Evolutionary conservation across 2,797 vertebrate genomes (phyloP).

Genomic region (Pangasius mekongensis): DNA sequence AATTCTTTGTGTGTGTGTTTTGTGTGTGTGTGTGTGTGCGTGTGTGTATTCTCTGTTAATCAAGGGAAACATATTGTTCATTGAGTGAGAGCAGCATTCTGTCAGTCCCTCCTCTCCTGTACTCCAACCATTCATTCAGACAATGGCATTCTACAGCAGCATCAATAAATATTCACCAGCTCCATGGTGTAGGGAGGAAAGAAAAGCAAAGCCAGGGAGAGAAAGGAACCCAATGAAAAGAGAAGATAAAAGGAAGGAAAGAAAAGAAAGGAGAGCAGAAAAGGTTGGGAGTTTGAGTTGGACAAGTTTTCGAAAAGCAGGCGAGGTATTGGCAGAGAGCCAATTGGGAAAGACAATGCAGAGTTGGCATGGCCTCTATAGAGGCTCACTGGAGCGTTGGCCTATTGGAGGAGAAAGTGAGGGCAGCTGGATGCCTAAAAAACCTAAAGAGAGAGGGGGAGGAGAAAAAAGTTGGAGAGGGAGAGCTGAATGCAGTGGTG

Average conservation of each 20-base stretch:
- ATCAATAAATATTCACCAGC: slow-evolving; percentile 69
- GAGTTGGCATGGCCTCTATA: slow-evolving; percentile 69
- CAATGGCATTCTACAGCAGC: slow-evolving; percentile 66
- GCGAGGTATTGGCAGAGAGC: slow-evolving; percentile 69
- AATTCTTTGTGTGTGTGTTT: slow-evolving; percentile 36
- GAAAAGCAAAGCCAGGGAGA: slow-evolving; percentile 55
- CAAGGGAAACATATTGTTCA: slow-evolving; percentile 56
- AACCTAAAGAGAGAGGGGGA: slow-evolving; percentile 51
- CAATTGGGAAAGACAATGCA: slow-evolving; percentile 70
- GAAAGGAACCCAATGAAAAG: slow-evolving; percentile 46
- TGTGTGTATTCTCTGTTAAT: slow-evolving; percentile 52
- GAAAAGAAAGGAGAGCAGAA: slow-evolving; percentile 55
- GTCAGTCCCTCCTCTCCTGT: slow-evolving; percentile 56
- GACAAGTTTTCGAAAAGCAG: slow-evolving; percentile 71
- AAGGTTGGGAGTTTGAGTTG: slow-evolving; percentile 65
- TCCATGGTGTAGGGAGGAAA: slow-evolving; percentile 60
- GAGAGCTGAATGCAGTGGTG: not conserved
- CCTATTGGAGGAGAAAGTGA: slow-evolving; percentile 63
- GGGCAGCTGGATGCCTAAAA: slow-evolving; percentile 57
- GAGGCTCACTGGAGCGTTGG: slow-evolving; percentile 73
- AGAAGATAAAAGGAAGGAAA: slow-evolving; percentile 64
- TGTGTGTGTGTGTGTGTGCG: slow-evolving; percentile 30
- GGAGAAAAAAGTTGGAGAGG: slow-evolving; percentile 22
- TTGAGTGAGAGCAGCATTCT: slow-evolving; percentile 57
- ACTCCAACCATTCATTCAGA: slow-evolving; percentile 64